phyloP scores from a whole-genome alignment of 2,113 vertebrate genomes.

The Xiphophorus maculatus region DNA sequence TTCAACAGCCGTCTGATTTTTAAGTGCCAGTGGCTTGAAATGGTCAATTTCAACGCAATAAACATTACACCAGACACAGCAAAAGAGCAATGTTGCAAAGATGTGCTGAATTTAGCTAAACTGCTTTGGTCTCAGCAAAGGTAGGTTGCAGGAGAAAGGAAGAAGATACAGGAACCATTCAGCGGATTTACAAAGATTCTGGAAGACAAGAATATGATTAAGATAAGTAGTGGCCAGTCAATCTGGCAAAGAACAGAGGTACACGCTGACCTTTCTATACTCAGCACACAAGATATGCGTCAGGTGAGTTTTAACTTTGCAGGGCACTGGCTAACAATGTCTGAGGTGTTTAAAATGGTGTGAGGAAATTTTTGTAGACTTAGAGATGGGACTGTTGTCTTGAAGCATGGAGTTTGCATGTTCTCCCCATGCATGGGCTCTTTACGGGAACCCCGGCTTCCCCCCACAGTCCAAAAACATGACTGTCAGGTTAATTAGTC shows the following conservation, averaged over 20 bases:
- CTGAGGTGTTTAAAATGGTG: no score
- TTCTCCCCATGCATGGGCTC: neutral
- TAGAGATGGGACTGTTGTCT: neutral
- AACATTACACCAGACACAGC: slow-evolving; percentile 40
- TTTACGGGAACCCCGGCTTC: neutral
- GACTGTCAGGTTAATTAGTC: neutral
- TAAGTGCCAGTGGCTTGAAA: slow-evolving; percentile 18
- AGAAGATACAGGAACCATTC: neutral
- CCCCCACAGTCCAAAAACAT: neutral
- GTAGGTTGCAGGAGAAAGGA: neutral
- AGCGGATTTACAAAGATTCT: neutral
- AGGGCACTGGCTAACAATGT: no score
- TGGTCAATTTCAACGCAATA: slow-evolving; percentile 37
- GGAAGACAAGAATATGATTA: neutral
- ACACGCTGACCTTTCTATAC: neutral
- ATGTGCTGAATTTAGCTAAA: neutral
- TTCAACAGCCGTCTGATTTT: slow-evolving; percentile 28
- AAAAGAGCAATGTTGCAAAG: slow-evolving; percentile 7
- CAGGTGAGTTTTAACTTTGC: no score
- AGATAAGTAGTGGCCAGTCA: neutral
- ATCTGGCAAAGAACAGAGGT: neutral
- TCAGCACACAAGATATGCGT: no score
- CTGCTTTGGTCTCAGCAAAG: neutral
- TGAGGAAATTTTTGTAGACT: neutral
- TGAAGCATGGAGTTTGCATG: neutral